Percentiles rank a stretch among this genome's conserved stretches.
These are phyloP conservation scores for Ceyx margarethae DNA, from an alignment of 2,113 vertebrate species.

Conservation along the genomic window DNA sequence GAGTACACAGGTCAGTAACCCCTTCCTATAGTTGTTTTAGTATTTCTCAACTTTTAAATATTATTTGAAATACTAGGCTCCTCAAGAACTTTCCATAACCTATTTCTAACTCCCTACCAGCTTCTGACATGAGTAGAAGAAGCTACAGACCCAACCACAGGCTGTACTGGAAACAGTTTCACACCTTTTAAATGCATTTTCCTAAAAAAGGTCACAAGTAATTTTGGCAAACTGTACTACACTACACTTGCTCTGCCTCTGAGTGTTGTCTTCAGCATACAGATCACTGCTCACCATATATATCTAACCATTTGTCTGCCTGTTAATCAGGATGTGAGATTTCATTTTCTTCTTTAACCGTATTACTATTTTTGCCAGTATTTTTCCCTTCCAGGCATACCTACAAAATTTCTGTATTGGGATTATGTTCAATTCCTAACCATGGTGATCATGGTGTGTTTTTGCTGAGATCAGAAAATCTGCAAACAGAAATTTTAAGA, in stretches of 20 bases:
- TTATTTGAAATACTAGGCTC: not conserved
- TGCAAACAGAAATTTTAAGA: not conserved
- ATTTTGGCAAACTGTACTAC: not conserved
- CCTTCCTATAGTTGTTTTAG: not conserved
- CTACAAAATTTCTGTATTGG: not conserved
- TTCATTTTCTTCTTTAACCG: not conserved
- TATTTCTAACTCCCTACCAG: not conserved
- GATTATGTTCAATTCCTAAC: not conserved
- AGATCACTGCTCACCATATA: not conserved
- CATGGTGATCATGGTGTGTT: not conserved
- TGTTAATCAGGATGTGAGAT: not conserved
- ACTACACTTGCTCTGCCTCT: not conserved
- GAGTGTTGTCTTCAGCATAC: not conserved
- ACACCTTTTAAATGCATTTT: not conserved
- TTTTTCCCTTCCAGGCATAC: not conserved
- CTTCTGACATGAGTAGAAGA: not conserved
- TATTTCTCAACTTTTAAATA: not conserved
- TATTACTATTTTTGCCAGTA: not conserved
- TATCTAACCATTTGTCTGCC: not conserved
- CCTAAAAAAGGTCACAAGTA: not conserved
- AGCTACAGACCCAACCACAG: not conserved
- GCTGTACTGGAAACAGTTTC: not conserved
- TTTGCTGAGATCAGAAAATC: conserved; percentile 39
- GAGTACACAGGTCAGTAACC: not conserved
- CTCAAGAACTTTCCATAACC: not conserved